These are phyloP conservation scores for Xiphorhynchus erythropygius DNA, from an alignment of 2,797 vertebrate genomes.

Conservation along the genomic window DNA sequence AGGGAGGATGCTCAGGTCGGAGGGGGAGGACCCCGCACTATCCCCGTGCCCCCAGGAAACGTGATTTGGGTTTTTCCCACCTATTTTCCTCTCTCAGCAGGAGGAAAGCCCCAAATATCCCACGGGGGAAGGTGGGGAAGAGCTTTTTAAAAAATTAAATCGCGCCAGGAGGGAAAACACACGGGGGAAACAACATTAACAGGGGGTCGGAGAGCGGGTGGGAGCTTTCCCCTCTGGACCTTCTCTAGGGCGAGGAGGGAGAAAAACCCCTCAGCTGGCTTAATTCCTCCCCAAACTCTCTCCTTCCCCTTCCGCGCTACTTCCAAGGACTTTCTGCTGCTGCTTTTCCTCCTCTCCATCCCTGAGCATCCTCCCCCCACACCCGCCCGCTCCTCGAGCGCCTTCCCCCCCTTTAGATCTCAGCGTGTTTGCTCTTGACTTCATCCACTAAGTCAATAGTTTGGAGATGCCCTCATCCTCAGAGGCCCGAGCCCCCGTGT, in stretches of 20 bases:
- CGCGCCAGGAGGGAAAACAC: background rate
- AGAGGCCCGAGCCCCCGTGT: conserved; percentile 76
- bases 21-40: background rate
- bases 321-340: background rate
- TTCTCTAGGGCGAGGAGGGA: background rate
- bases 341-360: background rate
- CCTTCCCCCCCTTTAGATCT: conserved; percentile 40
- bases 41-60: background rate
- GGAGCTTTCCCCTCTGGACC: background rate
- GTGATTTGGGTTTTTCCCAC: accelerated
- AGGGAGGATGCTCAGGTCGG: background rate
- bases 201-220: accelerated
- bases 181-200: accelerated
- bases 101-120: background rate
- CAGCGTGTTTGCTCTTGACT: conserved; percentile 78
- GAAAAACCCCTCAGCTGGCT: background rate
- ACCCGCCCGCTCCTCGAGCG: background rate
- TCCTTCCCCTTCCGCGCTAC: background rate
- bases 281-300: background rate
- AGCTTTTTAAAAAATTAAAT: background rate
- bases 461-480: conserved; percentile 70
- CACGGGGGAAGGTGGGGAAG: accelerated
- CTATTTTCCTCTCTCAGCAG: background rate
- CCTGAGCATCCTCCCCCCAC: background rate
- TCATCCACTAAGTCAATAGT: conserved; percentile 82